Conservation (phyloP, 2,113 vertebrate species). For the Myanophis thanlyinensis region DNA sequence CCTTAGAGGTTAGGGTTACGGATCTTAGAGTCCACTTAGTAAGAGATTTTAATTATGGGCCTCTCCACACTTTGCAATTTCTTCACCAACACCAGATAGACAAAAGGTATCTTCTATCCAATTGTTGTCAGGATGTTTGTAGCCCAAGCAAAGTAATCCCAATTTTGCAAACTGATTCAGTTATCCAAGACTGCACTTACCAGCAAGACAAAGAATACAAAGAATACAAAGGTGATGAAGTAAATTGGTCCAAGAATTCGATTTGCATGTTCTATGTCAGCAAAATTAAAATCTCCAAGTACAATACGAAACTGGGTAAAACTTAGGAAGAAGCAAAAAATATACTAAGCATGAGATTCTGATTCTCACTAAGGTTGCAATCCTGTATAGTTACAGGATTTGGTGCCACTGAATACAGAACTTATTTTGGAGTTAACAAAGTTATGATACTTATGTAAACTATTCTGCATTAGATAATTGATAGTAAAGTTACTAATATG, state of each 20-base stretch:
- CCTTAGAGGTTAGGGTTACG: background rate
- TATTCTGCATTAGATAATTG: background rate
- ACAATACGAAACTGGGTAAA: conserved; percentile 74
- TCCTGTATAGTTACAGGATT: background rate
- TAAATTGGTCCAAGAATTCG: conserved; percentile 72
- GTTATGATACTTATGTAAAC: too few relatives aligned
- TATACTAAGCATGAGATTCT: background rate
- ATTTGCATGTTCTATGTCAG: conserved; percentile 61
- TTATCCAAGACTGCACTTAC: conserved; percentile 53
- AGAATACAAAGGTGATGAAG: conserved; percentile 75
- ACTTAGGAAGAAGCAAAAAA: conserved; percentile 53
- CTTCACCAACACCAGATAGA: background rate
- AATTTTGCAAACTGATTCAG: background rate
- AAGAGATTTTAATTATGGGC: background rate
- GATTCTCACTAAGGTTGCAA: background rate
- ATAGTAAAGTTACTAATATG: background rate
- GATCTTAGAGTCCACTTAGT: background rate
- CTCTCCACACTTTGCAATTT: background rate
- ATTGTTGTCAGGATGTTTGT: background rate
- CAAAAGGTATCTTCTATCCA: background rate
- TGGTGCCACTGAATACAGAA: background rate
- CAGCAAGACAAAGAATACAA: conserved; percentile 72
- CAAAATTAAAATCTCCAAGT: conserved; percentile 75
- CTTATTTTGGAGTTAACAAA: background rate
- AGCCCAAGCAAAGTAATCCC: background rate